phyloP scores from a whole-genome alignment of 2,888 invertebrate species.

The Spisula subtruncata region DNA sequence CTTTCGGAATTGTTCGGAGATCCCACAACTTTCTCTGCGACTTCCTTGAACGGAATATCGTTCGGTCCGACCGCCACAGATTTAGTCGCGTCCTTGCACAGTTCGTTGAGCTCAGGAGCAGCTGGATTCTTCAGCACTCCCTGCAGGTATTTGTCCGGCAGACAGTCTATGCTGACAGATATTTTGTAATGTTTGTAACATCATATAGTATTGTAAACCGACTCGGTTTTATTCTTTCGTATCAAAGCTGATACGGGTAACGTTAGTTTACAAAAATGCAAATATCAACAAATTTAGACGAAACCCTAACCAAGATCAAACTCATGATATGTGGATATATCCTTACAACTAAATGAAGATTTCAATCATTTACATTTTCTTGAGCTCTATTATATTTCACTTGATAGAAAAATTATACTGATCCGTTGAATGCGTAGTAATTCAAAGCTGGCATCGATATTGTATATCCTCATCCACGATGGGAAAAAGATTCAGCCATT shows the following conservation, averaged over 20 bases:
- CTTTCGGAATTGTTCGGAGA: no score
- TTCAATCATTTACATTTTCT: neutral
- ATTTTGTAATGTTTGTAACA: neutral
- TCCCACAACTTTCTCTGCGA: no score
- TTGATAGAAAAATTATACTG: neutral
- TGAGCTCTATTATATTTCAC: neutral
- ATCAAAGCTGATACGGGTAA: neutral
- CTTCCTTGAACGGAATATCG: no score
- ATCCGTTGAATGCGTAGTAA: slow-evolving; percentile 7
- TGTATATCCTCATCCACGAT: neutral
- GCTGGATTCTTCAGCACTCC: no score
- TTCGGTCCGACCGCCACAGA: no score
- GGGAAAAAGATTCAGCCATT: neutral
- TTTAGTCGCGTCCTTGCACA: no score
- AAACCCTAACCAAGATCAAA: neutral
- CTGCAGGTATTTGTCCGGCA: no score
- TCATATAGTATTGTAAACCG: neutral
- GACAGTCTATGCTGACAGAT: neutral
- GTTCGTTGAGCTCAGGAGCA: no score
- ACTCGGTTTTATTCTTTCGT: neutral
- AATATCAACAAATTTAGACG: neutral
- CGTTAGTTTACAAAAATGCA: neutral
- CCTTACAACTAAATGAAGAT: neutral
- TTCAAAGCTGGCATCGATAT: neutral
- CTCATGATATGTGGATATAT: neutral